phyloP scores from a whole-genome alignment of 2,888 invertebrate genomes.

The Thecocarcelia acutangulata region DNA sequence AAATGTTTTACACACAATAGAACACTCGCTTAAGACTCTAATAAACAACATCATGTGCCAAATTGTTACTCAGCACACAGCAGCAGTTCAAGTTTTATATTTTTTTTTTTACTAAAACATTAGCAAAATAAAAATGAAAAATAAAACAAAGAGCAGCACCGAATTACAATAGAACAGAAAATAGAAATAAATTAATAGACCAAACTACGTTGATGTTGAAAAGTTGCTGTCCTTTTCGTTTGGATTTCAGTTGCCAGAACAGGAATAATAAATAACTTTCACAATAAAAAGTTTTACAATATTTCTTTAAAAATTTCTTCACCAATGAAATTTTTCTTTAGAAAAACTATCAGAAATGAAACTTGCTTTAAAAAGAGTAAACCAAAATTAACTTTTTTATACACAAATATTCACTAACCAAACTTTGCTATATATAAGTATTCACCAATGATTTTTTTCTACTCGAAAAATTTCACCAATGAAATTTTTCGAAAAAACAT shows the following conservation, averaged over 20 bases:
- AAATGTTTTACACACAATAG: constrained; percentile 8
- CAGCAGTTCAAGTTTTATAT: constrained; percentile 1
- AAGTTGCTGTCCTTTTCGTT: no score
- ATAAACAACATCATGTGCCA: constrained; percentile 48
- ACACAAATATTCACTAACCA: no score
- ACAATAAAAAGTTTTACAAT: no score
- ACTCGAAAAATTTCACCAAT: no score
- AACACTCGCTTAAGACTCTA: not conserved
- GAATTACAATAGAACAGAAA: constrained; percentile 1
- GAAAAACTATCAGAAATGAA: no score
- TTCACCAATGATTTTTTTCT: no score
- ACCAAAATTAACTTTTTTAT: no score
- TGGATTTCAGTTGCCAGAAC: constrained; percentile 38
- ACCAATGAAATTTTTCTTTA: no score
- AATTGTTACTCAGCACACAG: not conserved
- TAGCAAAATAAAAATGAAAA: constrained; percentile 20
- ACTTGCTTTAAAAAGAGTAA: no score
- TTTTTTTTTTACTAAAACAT: constrained; percentile 52
- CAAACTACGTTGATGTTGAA: constrained; percentile 72
- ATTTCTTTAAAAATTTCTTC: no score
- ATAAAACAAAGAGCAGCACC: not conserved
- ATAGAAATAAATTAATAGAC: constrained; percentile 73
- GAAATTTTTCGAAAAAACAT: no score
- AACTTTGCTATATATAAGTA: no score
- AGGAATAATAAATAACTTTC: constrained; percentile 3